phyloP scores from a whole-genome alignment of 2,888 invertebrate genomes.

The Entomobrya multifasciata region DNA sequence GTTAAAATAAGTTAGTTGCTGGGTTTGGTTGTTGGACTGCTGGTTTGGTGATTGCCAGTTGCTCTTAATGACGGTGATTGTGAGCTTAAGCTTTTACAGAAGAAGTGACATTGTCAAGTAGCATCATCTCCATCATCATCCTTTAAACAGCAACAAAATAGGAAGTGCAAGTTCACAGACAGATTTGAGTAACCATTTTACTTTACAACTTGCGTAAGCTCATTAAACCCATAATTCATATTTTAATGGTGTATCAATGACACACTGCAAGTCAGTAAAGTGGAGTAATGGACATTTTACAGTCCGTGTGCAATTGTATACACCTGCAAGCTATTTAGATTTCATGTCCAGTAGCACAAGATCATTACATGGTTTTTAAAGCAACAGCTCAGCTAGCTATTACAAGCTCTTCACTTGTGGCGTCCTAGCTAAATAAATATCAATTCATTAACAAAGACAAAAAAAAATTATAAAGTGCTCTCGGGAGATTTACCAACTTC shows the following conservation, averaged over 20 bases:
- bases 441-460: conserved; percentile 1
- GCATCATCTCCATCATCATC: not conserved
- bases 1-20: conserved; percentile 24
- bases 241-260: conserved; percentile 29
- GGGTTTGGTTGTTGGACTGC: not conserved
- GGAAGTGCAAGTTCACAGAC: conserved; percentile 57
- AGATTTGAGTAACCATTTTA: not conserved
- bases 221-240: conserved; percentile 21
- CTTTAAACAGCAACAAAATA: conserved; percentile 5
- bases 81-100: too few species aligned
- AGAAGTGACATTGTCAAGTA: too few species aligned
- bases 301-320: not conserved
- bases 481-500: too few species aligned
- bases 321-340: too few species aligned
- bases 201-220: conserved; percentile 22
- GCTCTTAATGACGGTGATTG: not conserved
- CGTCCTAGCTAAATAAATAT: not conserved
- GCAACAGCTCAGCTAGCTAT: too few species aligned
- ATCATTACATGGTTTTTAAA: conserved; percentile 17
- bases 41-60: not conserved
- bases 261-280: conserved; percentile 4
- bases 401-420: conserved; percentile 7
- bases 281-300: not conserved
- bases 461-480: not conserved
- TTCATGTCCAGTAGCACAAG: conserved; percentile 29